These are phyloP conservation scores for Enteromius trimaculatus DNA, from an alignment of 2,797 vertebrate genomes.

Conservation along the genomic window DNA sequence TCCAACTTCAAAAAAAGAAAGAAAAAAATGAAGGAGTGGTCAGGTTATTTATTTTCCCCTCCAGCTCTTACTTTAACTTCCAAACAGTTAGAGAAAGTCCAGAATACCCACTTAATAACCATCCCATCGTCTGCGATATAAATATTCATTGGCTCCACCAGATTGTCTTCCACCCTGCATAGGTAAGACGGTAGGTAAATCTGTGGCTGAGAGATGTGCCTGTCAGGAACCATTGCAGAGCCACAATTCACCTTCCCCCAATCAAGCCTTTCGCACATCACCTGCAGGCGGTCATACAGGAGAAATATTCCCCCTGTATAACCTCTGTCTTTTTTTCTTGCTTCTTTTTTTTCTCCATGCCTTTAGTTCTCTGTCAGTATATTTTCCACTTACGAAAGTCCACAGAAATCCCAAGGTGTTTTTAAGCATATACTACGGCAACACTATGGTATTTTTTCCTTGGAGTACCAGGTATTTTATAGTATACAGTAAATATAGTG, in stretches of 20 bases:
- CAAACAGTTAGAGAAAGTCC: conserved; percentile 32
- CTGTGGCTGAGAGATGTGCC: conserved; percentile 74
- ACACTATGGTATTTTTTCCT: not conserved
- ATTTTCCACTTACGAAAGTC: not conserved
- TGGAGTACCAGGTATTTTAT: not conserved
- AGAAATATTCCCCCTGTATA: conserved; percentile 25
- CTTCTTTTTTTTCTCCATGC: not conserved
- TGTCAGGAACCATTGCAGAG: conserved; percentile 75
- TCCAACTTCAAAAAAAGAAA: not conserved
- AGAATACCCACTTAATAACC: conserved; percentile 60
- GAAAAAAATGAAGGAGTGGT: not conserved
- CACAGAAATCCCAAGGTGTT: not conserved
- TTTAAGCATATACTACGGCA: not conserved
- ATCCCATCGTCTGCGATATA: conserved; percentile 65
- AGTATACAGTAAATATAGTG: not conserved
- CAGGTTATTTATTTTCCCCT: conserved; percentile 19
- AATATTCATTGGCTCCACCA: conserved; percentile 74
- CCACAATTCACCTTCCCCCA: conserved; percentile 61
- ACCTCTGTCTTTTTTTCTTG: conserved; percentile 14
- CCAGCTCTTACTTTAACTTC: conserved; percentile 16
- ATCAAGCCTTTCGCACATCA: conserved; percentile 68
- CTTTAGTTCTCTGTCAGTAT: not conserved
- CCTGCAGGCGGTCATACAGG: conserved; percentile 44
- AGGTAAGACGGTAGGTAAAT: conserved; percentile 70
- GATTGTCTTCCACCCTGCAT: conserved; percentile 66